A percentile compares a stretch with the other conserved stretches of the same genome.
These are phyloP conservation scores for Ranitomeya imitator DNA, from an alignment of 2,113 vertebrate genomes.

Conservation along the genomic window DNA sequence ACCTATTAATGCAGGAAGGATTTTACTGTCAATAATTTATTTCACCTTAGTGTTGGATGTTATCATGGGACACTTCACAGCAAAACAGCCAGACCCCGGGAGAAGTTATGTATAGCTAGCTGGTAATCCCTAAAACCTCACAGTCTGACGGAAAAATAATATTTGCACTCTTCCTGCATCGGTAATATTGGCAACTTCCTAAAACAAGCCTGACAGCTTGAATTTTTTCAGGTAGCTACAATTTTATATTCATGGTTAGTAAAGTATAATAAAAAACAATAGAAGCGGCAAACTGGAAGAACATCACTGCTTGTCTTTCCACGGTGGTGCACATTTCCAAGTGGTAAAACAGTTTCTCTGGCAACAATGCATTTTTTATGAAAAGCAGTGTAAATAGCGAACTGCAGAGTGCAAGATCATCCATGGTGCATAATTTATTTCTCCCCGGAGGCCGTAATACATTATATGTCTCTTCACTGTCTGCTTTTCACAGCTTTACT, in stretches of 20 bases:
- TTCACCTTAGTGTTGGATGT: slow-evolving; percentile 22
- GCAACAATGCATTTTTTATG: slow-evolving; percentile 58
- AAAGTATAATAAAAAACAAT: not conserved
- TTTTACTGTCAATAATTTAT: slow-evolving; percentile 39
- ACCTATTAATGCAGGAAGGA: not conserved
- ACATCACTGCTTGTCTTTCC: slow-evolving; percentile 21
- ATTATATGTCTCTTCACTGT: slow-evolving; percentile 57
- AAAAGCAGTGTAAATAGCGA: slow-evolving; percentile 55
- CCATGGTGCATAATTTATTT: slow-evolving; percentile 54
- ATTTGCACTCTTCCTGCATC: not conserved
- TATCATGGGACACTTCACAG: slow-evolving; percentile 5
- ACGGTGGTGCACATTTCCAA: slow-evolving; percentile 20
- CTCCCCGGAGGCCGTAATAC: slow-evolving; percentile 54
- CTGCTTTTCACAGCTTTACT: slow-evolving; percentile 49
- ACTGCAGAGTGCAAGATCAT: slow-evolving; percentile 48
- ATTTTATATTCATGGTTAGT: slow-evolving; percentile 27
- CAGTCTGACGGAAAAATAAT: slow-evolving; percentile 1
- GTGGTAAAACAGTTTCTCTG: slow-evolving; percentile 53
- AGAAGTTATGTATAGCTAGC: not conserved
- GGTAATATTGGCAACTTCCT: slow-evolving; percentile 24
- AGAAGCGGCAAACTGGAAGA: slow-evolving; percentile 8
- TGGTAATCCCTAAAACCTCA: slow-evolving; percentile 7
- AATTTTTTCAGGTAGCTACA: slow-evolving; percentile 26
- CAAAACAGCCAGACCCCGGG: slow-evolving; percentile 3
- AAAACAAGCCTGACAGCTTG: not conserved